Base-by-base conservation (phyloP, 2,797 vertebrate species). In the Peromyscus nudipes region DNA sequence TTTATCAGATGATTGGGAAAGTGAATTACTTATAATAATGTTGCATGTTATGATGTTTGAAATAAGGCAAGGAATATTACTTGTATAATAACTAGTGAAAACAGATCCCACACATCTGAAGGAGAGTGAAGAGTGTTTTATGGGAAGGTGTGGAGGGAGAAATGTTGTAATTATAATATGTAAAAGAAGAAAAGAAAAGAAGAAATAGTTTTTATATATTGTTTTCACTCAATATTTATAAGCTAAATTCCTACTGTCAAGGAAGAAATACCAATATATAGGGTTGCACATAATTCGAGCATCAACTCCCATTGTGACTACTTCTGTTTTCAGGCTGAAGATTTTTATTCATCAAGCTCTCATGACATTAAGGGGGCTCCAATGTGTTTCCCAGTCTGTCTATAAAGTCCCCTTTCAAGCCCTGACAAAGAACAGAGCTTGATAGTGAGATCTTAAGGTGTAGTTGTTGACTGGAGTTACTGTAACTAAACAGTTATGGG, bases 401-500 rank as follows among this genome's bases (percentile, higher is more conserved):
- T 71, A 14, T 16, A 79, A 80, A 80, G 84, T 34, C 17, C 60
- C 71, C 62, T 49, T 77, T 52, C 55, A 31, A 91, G 1, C 7
- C 9, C 17, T 91, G 57, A 84, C 14, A 67, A 95, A 95, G 81
- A 52, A 82, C 43, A 86, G 76, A 49, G 23, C n/a, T 23, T 93
- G 43, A 6, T 14, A 55, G 2, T 81, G 60, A 82, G 73, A 40
- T 65, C 60, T 93, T 76, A 80, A 57, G 40, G 67, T 46, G 43
- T 25, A 57, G 21, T 25, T 29, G 14, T 49, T 96, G 52, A 64
- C 55, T 80, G 60, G 14, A 76, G 27, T 88, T 83, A 34, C 34
- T 34, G 16, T 37, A 73, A 43, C 21, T 52, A 92, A 37, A 27
- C 31, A 31, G 34, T 55, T 25, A 27, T 57, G 3, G 27, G 4